Base-by-base conservation (phyloP, 2,113 vertebrate species). In the Antigone vipio region DNA sequence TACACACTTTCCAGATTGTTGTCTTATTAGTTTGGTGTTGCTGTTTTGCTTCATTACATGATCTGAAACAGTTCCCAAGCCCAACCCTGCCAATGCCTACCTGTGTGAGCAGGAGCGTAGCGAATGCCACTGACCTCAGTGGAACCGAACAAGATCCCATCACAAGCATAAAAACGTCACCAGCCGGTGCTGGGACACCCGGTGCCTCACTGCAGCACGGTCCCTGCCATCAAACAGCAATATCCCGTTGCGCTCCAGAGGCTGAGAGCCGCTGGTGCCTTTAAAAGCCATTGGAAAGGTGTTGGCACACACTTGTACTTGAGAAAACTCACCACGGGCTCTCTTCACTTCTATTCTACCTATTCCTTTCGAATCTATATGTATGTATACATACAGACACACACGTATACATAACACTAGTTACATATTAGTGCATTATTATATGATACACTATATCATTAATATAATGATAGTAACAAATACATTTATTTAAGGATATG, bases 21-120 rank as follows among this genome's bases (percentile, higher is more conserved):
- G 64, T 47, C 58, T 49, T 40, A 64, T 82, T 93, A 94, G 32
- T 52, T 89, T 42, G 47, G 64, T 85, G 69, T 72, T 72, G 91
- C 74, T 79, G 72, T 32, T 95, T 86, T 64, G 62, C 73, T 82
- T 67, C 15, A 7, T 35, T 67, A 20, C 7, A 4, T 9, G 19
- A 64, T 40, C 60, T 0, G 0, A 27, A 83, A 12, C 15, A 64
- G 64, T 2, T 95, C 60, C 87, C 23, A 1, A 47, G 40, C 64
- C 69, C 55, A 40, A 18, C 58, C 53, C 44, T 49, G 85, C 35
- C 71, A 26, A 19, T 18, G 32, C 77, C 47, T 9, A 1, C 7
- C 1, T 0, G 1, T 3, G 52, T 20, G 50, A 74, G 91, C 74
- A 42, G 56, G 52, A 50, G 3, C 4, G 1, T 16, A 75, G 45